Conservation (phyloP, 2,888 invertebrate species). For the Eremobia ochroleuca region DNA sequence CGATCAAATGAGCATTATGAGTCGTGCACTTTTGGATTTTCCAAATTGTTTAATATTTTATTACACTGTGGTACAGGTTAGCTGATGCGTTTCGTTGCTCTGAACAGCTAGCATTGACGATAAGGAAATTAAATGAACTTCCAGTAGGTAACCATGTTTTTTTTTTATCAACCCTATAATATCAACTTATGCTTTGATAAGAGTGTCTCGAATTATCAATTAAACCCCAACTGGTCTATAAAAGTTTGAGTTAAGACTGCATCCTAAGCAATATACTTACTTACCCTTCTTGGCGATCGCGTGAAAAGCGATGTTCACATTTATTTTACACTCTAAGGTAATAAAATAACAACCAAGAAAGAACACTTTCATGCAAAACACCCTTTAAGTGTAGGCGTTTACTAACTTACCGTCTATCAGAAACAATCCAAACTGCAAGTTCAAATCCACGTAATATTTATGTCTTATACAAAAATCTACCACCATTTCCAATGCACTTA, state of each 20-base stretch:
- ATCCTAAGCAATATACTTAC: background rate
- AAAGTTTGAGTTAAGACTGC: background rate
- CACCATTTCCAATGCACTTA: constrained; percentile 71
- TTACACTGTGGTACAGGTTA: background rate
- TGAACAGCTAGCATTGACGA: background rate
- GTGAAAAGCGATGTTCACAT: background rate
- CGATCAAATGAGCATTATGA: too few species aligned
- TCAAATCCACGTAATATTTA: constrained; percentile 74
- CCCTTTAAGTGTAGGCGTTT: background rate
- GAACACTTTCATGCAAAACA: background rate
- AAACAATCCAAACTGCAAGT: constrained; percentile 79
- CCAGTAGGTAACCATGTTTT: too few species aligned
- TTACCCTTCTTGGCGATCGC: background rate
- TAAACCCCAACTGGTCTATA: background rate
- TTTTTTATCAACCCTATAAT: background rate
- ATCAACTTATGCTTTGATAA: too few species aligned
- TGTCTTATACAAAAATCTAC: constrained; percentile 69
- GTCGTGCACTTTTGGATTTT: too few species aligned
- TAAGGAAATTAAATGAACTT: background rate
- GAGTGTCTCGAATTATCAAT: background rate
- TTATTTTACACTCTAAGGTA: background rate
- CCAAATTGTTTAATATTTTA: background rate
- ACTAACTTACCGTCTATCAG: constrained; percentile 76
- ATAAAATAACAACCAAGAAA: background rate
- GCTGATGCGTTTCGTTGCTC: background rate